Conservation (phyloP, 2,797 vertebrate species). For the Pachyuromys duprasi region DNA sequence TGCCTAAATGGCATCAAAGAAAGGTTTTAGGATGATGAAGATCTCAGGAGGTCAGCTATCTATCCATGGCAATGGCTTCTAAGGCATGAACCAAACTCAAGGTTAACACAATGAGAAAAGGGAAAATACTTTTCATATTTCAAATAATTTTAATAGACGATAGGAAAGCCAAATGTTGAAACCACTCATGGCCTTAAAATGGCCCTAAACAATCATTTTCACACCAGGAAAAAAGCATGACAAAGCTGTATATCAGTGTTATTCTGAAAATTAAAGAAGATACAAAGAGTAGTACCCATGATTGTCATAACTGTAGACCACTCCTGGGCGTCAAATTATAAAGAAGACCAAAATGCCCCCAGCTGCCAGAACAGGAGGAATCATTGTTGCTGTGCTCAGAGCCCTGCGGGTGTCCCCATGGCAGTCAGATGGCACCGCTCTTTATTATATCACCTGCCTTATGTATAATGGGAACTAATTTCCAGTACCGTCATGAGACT, state of each 20-base stretch:
- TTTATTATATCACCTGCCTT: not conserved
- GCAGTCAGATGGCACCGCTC: not conserved
- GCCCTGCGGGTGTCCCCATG: not conserved
- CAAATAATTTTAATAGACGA: not conserved
- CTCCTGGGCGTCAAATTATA: not conserved
- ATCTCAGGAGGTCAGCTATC: not conserved
- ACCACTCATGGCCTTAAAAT: not conserved
- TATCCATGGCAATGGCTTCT: not conserved
- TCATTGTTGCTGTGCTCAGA: not conserved
- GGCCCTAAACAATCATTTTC: not conserved
- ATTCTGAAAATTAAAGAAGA: slow-evolving; percentile 10
- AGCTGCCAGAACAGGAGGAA: not conserved
- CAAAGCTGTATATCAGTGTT: slow-evolving; percentile 41
- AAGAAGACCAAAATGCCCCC: not conserved
- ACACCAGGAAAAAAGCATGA: not conserved
- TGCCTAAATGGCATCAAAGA: not conserved
- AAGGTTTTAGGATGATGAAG: not conserved
- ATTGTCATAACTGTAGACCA: not conserved
- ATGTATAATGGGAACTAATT: not conserved
- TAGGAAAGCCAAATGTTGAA: not conserved
- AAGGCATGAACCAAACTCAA: not conserved
- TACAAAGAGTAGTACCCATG: not conserved
- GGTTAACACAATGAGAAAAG: not conserved
- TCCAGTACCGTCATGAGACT: not conserved
- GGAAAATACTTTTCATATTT: not conserved